Percentiles rank a stretch among this genome's conserved stretches.
Evolutionary conservation across 2,797 vertebrate species (phyloP).

Genomic region (Falco peregrinus): DNA sequence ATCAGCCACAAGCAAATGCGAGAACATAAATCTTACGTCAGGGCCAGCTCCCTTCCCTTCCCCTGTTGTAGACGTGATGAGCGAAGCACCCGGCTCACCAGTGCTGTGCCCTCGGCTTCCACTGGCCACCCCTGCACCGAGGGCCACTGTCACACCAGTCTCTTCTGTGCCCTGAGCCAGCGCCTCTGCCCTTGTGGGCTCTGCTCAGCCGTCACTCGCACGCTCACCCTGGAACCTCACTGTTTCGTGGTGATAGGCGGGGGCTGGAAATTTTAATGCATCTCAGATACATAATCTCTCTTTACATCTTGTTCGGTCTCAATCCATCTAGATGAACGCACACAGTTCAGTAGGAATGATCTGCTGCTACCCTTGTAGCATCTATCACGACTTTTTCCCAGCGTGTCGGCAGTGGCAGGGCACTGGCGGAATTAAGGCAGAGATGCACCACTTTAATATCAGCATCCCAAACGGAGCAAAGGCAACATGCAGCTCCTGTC

Average conservation of each 20-base stretch:
- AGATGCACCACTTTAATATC: neutral
- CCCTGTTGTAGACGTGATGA: rapidly evolving
- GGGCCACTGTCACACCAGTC: neutral
- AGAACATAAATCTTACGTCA: neutral
- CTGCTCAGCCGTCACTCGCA: rapidly evolving
- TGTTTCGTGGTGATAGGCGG: neutral
- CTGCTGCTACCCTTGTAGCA: neutral
- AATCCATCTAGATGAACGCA: neutral
- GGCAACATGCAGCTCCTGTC: neutral
- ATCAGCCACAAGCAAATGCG: neutral
- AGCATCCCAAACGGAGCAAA: neutral
- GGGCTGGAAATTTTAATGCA: neutral
- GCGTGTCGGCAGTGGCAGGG: neutral
- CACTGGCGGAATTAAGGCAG: neutral
- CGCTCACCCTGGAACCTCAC: neutral
- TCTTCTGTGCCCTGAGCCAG: neutral
- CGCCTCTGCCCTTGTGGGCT: neutral
- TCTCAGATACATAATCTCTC: neutral
- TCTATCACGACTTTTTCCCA: neutral
- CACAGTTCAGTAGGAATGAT: neutral
- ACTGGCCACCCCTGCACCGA: no score
- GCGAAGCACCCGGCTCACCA: rapidly evolving
- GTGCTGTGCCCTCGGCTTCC: neutral
- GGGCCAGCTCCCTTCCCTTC: neutral
- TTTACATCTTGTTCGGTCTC: neutral